These are phyloP conservation scores for Coelopa frigida DNA, from an alignment of 1,140 invertebrate species.

Conservation along the genomic window DNA sequence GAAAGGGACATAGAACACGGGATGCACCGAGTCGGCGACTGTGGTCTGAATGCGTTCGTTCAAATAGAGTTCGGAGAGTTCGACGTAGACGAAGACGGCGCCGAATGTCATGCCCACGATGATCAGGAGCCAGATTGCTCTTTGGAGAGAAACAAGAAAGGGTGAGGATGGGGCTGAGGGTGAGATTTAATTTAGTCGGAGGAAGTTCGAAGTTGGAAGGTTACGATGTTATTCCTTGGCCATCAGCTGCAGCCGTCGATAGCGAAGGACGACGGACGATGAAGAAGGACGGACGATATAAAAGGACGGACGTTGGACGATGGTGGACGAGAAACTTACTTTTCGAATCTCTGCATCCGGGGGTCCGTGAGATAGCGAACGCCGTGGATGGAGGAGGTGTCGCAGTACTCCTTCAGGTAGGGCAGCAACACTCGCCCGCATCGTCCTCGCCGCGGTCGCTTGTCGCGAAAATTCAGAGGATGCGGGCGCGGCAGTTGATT, in stretches of 20 bases:
- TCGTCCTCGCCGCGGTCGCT: no score
- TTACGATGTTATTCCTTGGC: no score
- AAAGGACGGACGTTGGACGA: no score
- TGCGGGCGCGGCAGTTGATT: neutral
- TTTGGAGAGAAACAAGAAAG: constrained; percentile 4
- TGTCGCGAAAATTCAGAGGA: no score
- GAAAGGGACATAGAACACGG: constrained; percentile 26
- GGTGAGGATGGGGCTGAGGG: neutral
- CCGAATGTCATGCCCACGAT: constrained; percentile 23
- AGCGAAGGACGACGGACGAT: no score
- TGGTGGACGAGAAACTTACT: constrained; percentile 14
- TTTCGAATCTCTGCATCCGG: constrained; percentile 26
- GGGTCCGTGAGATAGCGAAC: constrained; percentile 29
- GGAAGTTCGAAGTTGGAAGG: no score
- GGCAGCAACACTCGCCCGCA: constrained; percentile 10
- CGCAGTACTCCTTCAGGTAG: constrained; percentile 31
- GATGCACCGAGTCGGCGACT: constrained; percentile 28
- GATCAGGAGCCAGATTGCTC: constrained; percentile 31
- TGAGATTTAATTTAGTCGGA: neutral
- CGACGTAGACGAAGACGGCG: constrained; percentile 25
- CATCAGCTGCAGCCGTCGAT: no score
- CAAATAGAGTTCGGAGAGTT: constrained; percentile 24
- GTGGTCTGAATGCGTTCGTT: constrained; percentile 27
- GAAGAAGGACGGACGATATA: no score
- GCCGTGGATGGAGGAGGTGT: constrained; percentile 26